A percentile compares a stretch with the other conserved stretches of the same genome.
phyloP scores from a whole-genome alignment of 2,797 vertebrate species.

The Myripristis murdjan region DNA sequence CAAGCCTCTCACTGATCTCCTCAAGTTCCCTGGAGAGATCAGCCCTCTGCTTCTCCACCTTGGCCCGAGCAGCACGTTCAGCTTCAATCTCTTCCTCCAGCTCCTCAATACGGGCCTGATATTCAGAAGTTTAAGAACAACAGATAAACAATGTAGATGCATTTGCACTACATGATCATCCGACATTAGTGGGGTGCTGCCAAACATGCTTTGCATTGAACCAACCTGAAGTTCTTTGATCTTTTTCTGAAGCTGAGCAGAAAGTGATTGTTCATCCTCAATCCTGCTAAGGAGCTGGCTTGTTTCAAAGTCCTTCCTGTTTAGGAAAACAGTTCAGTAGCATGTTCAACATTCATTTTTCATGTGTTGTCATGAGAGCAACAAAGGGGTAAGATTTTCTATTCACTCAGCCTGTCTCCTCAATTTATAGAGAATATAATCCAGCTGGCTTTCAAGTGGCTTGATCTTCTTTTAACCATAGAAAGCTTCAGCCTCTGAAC shows the following conservation, averaged over 20 bases:
- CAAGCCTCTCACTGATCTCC: conserved; percentile 89
- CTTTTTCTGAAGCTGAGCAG: conserved; percentile 79
- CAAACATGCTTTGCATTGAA: background rate
- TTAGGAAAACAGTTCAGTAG: background rate
- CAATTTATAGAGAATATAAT: background rate
- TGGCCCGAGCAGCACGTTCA: conserved; percentile 82
- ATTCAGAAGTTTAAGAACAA: background rate
- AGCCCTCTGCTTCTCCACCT: too few species aligned
- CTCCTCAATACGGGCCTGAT: conserved; percentile 90
- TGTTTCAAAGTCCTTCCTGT: conserved; percentile 93
- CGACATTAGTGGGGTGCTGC: background rate
- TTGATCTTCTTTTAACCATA: background rate
- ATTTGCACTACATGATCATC: background rate
- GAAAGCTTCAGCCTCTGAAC: background rate
- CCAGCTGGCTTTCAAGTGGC: background rate
- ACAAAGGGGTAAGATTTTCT: too few species aligned
- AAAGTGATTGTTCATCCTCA: conserved; percentile 88
- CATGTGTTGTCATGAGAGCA: background rate
- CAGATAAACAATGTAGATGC: background rate
- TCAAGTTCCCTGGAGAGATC: conserved; percentile 90
- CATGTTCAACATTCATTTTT: background rate
- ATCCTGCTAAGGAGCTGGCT: conserved; percentile 88
- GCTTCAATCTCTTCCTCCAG: conserved; percentile 91
- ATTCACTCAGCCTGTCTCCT: too few species aligned
- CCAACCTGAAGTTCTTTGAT: conserved; percentile 90